phyloP scores from a whole-genome alignment of 2,113 vertebrate species.

The Phylloscopus trochilus region DNA sequence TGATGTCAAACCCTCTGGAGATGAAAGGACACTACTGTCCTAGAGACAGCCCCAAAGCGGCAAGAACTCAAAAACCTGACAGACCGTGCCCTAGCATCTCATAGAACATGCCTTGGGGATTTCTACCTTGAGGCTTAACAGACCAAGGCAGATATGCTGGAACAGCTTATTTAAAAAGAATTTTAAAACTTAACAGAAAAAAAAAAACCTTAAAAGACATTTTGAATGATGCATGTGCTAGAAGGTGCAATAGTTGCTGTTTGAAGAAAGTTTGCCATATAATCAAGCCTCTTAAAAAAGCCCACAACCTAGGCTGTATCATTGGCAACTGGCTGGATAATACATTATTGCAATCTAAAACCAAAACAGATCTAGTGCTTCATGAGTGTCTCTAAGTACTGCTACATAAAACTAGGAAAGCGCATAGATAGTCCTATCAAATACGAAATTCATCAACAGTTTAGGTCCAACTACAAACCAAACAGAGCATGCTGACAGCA shows the following conservation, averaged over 20 bases:
- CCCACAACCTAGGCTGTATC: background rate
- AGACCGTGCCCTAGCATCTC: background rate
- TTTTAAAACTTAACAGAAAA: background rate
- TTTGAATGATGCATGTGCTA: background rate
- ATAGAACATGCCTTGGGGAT: background rate
- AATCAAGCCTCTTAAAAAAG: background rate
- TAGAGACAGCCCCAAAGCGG: background rate
- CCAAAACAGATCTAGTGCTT: background rate
- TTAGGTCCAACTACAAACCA: background rate
- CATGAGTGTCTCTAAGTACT: background rate
- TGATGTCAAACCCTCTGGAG: slow-evolving; percentile 34
- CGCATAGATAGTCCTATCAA: background rate
- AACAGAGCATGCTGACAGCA: background rate
- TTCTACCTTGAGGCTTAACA: slow-evolving; percentile 35
- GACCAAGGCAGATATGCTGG: background rate
- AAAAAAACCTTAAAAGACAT: background rate
- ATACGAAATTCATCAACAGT: background rate
- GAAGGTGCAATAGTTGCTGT: background rate
- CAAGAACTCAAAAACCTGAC: slow-evolving; percentile 16
- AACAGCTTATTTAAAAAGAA: background rate
- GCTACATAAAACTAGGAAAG: background rate
- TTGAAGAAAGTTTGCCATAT: background rate
- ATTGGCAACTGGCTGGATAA: background rate
- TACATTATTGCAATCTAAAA: background rate
- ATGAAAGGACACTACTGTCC: slow-evolving; percentile 46